These are phyloP conservation scores for Cliona cf. orientalis DNA, from an alignment of 37 sponge, comb jelly and placozoan species.

Conservation along the genomic window DNA sequence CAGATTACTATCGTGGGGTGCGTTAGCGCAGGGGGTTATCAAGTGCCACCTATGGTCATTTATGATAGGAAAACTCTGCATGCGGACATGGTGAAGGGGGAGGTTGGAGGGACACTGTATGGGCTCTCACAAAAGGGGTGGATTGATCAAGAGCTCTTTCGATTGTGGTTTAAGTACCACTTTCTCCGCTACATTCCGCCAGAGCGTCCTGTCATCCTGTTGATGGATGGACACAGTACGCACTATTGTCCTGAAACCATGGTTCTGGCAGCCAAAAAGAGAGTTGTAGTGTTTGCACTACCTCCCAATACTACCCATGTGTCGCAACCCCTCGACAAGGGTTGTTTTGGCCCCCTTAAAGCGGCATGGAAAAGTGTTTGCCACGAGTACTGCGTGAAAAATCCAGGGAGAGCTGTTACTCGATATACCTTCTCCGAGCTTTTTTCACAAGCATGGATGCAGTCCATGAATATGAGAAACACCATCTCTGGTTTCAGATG, in stretches of 20 bases:
- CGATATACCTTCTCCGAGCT: constrained; percentile 5
- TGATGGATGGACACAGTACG: constrained; percentile 76
- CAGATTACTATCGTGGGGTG: constrained; percentile 68
- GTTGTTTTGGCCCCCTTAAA: constrained; percentile 60
- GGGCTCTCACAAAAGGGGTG: constrained; percentile 52
- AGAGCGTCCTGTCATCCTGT: constrained; percentile 57
- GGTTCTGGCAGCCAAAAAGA: constrained; percentile 42
- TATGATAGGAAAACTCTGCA: constrained; percentile 31
- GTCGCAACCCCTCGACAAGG: constrained; percentile 70
- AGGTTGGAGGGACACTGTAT: constrained; percentile 69
- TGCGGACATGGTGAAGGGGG: constrained; percentile 13
- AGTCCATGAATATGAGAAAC: constrained; percentile 46
- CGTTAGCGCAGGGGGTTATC: constrained; percentile 38
- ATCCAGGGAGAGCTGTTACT: constrained; percentile 48
- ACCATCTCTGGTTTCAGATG: constrained; percentile 39
- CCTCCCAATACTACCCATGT: constrained; percentile 80
- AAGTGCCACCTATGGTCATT: constrained; percentile 60
- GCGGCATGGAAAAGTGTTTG: constrained; percentile 44
- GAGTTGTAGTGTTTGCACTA: constrained; percentile 39
- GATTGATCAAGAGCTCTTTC: constrained; percentile 50
- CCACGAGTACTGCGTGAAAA: not conserved
- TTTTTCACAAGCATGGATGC: constrained; percentile 47
- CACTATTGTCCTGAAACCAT: constrained; percentile 51
- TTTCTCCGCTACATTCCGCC: constrained; percentile 35
- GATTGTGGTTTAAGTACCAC: constrained; percentile 63